phyloP scores from a whole-genome alignment of 2,113 vertebrate genomes.

The Cercopithecus mona region DNA sequence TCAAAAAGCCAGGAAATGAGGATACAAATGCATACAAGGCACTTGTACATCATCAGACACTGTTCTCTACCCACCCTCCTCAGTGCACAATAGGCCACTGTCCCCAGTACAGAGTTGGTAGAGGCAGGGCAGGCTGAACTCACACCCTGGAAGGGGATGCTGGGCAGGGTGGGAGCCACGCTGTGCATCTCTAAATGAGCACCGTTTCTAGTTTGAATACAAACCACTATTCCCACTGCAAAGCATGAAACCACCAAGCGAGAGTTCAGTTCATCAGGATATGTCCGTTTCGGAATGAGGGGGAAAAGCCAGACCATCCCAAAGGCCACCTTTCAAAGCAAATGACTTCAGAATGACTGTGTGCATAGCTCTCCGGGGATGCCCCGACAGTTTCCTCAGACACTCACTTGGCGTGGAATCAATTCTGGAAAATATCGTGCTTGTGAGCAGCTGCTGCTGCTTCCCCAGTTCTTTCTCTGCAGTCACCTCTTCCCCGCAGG shows the following conservation, averaged over 20 bases:
- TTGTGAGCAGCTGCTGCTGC: too few species aligned
- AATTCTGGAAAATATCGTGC: background rate
- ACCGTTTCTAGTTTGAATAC: background rate
- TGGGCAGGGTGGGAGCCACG: background rate
- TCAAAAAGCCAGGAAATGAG: background rate
- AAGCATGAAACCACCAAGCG: background rate
- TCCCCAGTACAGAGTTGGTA: background rate
- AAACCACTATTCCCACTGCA: too few species aligned
- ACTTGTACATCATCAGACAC: fast-evolving
- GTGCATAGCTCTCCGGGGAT: background rate
- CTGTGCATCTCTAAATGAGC: background rate
- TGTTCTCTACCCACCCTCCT: fast-evolving
- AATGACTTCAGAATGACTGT: background rate
- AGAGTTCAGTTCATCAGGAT: too few species aligned
- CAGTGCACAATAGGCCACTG: background rate
- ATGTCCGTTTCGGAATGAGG: fast-evolving
- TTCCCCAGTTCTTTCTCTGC: background rate
- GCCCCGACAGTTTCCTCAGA: too few species aligned
- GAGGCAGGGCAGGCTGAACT: background rate
- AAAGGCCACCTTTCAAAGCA: background rate
- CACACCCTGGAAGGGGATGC: background rate
- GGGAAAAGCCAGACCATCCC: background rate
- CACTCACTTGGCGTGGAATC: background rate
- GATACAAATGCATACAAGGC: fast-evolving
- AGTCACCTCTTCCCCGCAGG: background rate